A percentile compares a stretch with the other conserved stretches of the same genome.
These are phyloP conservation scores for Cricetomys ansorgei DNA, from an alignment of 2,113 vertebrate genomes.

Conservation along the genomic window DNA sequence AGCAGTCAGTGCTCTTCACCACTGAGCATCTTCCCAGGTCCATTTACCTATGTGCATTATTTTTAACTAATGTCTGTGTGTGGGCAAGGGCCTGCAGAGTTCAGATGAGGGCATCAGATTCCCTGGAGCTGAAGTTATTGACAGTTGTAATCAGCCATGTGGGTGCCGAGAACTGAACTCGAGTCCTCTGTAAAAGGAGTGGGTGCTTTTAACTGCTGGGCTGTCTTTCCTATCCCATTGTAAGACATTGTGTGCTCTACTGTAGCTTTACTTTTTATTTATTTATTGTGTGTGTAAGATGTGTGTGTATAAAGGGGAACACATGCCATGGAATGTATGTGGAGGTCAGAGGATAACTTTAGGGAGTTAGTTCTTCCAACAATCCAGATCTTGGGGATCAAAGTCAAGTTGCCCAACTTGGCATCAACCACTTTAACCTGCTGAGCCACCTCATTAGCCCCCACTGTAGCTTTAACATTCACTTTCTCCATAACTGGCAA, in stretches of 20 bases:
- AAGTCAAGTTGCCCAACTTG: background rate
- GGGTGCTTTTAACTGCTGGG: background rate
- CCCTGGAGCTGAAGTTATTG: background rate
- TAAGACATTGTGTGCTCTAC: background rate
- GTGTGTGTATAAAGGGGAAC: background rate
- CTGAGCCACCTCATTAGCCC: background rate
- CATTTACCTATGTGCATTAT: background rate
- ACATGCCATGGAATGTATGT: no score
- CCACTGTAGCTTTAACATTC: background rate
- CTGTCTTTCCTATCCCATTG: background rate
- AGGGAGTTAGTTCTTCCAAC: background rate
- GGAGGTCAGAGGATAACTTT: background rate
- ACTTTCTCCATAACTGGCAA: background rate
- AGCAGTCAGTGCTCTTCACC: background rate
- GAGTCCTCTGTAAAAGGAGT: background rate
- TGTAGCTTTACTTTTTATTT: background rate
- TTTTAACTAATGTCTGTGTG: background rate
- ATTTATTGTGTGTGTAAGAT: background rate
- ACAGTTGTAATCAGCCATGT: background rate
- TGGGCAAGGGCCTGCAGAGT: background rate
- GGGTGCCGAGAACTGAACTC: background rate
- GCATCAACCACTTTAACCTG: background rate
- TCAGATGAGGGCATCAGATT: background rate
- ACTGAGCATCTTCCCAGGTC: background rate
- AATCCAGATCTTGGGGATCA: accelerated